Evolutionary conservation across 2,113 vertebrate genomes (phyloP).

Genomic region (Hippocampus comes): DNA sequence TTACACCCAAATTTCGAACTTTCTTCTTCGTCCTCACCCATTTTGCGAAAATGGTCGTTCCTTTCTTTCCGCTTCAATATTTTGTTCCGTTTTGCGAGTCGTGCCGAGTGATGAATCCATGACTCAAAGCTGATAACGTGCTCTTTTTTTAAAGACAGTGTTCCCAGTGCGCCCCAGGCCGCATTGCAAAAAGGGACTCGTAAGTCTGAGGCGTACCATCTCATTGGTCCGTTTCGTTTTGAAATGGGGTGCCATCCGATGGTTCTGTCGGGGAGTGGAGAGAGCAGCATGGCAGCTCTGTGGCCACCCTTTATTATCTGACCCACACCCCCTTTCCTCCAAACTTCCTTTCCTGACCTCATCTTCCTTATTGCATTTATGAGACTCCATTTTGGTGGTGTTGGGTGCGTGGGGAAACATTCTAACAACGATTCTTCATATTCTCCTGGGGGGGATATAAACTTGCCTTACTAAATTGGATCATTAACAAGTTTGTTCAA

Average conservation of each 20-base stretch:
- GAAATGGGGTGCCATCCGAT: conserved; percentile 35
- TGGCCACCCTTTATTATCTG: conserved; percentile 6
- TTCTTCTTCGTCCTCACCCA: neutral
- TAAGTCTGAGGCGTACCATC: conserved; percentile 75
- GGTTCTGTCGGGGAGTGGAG: conserved; percentile 55
- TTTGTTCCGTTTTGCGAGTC: neutral
- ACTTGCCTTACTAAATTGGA: neutral
- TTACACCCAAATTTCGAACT: neutral
- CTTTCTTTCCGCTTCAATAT: neutral
- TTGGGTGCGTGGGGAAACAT: conserved; percentile 11
- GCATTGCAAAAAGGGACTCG: conserved; percentile 85
- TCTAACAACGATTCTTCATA: neutral
- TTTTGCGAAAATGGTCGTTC: neutral
- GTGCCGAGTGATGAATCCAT: neutral
- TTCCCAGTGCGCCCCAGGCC: conserved; percentile 85
- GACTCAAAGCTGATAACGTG: conserved; percentile 26
- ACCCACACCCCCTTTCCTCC: neutral
- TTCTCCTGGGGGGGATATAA: neutral
- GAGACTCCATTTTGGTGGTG: neutral
- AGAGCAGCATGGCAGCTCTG: conserved; percentile 55
- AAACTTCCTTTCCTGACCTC: neutral
- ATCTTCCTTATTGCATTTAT: neutral
- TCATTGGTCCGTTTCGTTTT: conserved; percentile 44
- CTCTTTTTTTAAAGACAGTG: conserved; percentile 80
- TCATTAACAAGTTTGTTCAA: neutral